These are phyloP conservation scores for Microhierax caerulescens DNA, from an alignment of 2,797 vertebrate species.

Conservation along the genomic window DNA sequence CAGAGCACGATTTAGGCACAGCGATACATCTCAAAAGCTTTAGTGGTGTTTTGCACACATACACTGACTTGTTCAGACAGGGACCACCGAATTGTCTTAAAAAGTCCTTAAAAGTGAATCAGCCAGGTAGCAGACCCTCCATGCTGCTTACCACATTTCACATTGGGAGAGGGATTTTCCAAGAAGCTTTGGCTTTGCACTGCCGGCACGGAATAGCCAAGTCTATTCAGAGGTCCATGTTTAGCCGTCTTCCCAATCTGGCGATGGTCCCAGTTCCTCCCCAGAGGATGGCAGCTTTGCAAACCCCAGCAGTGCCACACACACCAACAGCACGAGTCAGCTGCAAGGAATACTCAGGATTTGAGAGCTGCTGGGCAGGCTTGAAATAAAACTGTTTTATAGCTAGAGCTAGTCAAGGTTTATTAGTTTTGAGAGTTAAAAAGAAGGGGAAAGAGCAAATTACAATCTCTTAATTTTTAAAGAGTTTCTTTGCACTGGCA, in stretches of 20 bases:
- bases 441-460: not conserved
- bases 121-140: not conserved
- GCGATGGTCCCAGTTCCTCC: not conserved
- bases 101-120: not conserved
- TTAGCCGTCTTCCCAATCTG: not conserved
- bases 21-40: not conserved
- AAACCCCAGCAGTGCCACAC: not conserved
- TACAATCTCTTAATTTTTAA: not conserved
- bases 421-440: not conserved
- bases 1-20: not conserved
- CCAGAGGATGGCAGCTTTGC: not conserved
- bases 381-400: not conserved
- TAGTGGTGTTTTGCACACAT: accelerated
- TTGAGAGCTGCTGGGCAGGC: not conserved
- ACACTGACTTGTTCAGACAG: not conserved
- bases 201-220: not conserved
- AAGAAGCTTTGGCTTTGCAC: not conserved
- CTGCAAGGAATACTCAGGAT: not conserved
- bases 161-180: not conserved
- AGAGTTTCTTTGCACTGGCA: not conserved
- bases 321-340: not conserved
- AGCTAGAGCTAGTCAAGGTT: not conserved
- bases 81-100: not conserved
- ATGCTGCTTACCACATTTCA: not conserved
- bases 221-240: not conserved